Evolutionary conservation across 2,888 invertebrate genomes (phyloP).

Genomic region (Arge pagana): DNA sequence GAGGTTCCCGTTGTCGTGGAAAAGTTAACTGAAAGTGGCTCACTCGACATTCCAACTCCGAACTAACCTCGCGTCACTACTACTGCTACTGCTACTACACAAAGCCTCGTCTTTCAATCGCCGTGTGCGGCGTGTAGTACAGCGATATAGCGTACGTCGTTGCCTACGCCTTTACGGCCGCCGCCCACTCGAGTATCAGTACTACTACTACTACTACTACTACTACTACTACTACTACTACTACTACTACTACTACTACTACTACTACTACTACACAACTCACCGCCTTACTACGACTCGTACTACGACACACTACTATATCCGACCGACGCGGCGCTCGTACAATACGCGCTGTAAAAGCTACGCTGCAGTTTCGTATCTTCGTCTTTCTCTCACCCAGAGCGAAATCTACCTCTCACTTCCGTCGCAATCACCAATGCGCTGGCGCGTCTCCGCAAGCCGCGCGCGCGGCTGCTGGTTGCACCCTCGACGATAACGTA

Average conservation of each 20-base stretch:
- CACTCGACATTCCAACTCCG: conserved; percentile 22
- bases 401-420: no score
- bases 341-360: no score
- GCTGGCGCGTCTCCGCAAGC: no score
- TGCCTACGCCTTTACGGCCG: neutral
- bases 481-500: neutral
- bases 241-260: neutral
- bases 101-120: neutral
- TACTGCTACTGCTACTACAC: neutral
- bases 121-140: neutral
- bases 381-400: no score
- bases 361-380: no score
- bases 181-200: neutral
- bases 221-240: neutral
- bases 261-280: neutral
- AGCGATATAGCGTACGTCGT: conserved; percentile 1
- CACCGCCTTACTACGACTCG: neutral
- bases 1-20: no score
- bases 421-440: no score
- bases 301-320: neutral
- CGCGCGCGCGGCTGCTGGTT: neutral
- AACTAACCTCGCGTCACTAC: conserved; percentile 15
- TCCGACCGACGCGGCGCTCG: conserved; percentile 3
- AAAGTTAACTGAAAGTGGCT: no score
- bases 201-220: conserved; percentile 5